Evolutionary conservation across 2,888 invertebrate genomes (phyloP).

Genomic region (Rhagonycha lutea): DNA sequence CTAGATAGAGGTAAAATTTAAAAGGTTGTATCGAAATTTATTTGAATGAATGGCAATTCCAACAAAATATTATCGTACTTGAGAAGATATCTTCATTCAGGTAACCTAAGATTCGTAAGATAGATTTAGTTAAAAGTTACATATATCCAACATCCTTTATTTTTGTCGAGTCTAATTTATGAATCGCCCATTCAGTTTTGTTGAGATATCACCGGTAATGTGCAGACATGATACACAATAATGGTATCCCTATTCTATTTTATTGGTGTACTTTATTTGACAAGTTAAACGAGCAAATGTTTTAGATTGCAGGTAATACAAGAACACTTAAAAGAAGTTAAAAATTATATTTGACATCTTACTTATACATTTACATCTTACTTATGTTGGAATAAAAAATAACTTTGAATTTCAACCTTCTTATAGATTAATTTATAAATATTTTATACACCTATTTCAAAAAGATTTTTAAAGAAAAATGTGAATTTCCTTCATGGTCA

Average conservation of each 20-base stretch:
- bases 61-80: constrained; percentile 27
- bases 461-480: too few relatives aligned
- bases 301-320: not conserved
- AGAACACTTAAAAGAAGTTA: not conserved
- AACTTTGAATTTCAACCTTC: not conserved
- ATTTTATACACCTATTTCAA: not conserved
- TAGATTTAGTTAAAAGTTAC: constrained; percentile 17
- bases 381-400: not conserved
- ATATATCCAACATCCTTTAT: constrained; percentile 19
- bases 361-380: not conserved
- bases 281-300: constrained; percentile 11
- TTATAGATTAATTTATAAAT: not conserved
- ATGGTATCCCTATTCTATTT: constrained; percentile 32
- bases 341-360: not conserved
- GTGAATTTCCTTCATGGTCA: not conserved
- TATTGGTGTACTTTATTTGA: constrained; percentile 36
- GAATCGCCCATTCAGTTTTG: constrained; percentile 32
- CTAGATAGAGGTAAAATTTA: not conserved
- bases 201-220: constrained; percentile 38
- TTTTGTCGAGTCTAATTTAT: constrained; percentile 32
- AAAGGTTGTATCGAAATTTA: not conserved
- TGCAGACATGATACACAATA: constrained; percentile 38
- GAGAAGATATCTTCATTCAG: constrained; percentile 32
- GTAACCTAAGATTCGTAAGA: constrained; percentile 32
- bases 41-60: constrained; percentile 9